Conservation (phyloP, 1,140 invertebrate species). For the Atta colombica region DNA sequence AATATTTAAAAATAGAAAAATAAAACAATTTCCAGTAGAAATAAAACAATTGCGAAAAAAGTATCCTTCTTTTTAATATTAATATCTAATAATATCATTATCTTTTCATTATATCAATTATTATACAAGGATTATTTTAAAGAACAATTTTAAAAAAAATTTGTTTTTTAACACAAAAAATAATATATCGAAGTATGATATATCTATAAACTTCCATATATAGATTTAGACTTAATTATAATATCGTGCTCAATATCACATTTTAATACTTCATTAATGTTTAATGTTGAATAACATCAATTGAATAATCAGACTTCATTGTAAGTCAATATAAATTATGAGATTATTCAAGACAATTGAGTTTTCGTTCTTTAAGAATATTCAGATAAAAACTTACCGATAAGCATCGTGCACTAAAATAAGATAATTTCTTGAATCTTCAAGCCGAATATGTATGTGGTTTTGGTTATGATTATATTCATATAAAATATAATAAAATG, state of each 20-base stretch:
- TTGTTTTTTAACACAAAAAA: not conserved
- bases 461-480: constrained; percentile 16
- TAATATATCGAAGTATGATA: not conserved
- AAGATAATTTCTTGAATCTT: constrained; percentile 24
- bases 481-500: constrained; percentile 12
- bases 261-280: not conserved
- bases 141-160: not conserved
- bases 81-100: not conserved
- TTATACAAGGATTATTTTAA: not conserved
- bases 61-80: not conserved
- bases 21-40: too few relatives aligned
- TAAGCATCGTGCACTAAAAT: constrained; percentile 24
- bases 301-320: not conserved
- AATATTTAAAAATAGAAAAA: too few relatives aligned
- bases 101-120: not conserved
- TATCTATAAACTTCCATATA: not conserved
- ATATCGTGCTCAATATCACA: not conserved
- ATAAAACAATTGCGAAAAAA: too few relatives aligned
- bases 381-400: not conserved
- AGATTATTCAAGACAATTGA: constrained; percentile 10
- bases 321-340: constrained; percentile 10
- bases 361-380: not conserved
- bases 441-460: not conserved
- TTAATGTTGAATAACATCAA: constrained; percentile 10
- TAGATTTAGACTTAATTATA: not conserved